Evolutionary conservation across 2,113 vertebrate species (phyloP), one percentile per base, ranked within the genome.

Genomic region (Gobiocypris rarus): DNA sequence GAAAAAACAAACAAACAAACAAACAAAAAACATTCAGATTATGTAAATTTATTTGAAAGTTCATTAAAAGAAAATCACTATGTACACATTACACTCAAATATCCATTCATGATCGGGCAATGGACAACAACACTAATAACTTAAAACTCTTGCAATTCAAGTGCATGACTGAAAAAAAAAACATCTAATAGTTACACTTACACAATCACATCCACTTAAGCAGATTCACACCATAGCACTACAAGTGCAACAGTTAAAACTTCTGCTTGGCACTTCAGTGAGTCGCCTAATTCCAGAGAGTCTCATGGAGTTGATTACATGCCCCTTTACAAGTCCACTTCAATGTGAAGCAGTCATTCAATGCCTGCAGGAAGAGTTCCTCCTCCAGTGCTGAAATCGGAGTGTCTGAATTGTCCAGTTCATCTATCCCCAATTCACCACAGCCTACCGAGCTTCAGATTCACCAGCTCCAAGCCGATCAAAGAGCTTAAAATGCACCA

Each of bases 311-410:
- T 93, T 91, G 86, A 88, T 84, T 86, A 86, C 81, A 85, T 88
- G 87, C 86, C 88, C 86, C 89, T 86, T 90, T 88, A 84, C 86
- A 87, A 74, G 89, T 93, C 93, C 93, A 94, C 94, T 95, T 95
- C 94, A 95, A 95, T 94, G 92, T 95, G 94, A 94, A 95, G 93
- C 89, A 94, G 92, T 92, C 91, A 92, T 92, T 89, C 88, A 84
- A 78, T 86, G 91, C 83, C 83, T 86, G 84, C 82, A 86, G 89
- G 85, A 82, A 84, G 86, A 86, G 50, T 86, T 86, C 87, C 65
- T 77, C 83, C 89, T 91, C 87, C 88, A 86, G 83, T 87, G 90
- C 88, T 52, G 78, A 88, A 69, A 11, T 76, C 89, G 77, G 87
- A 91, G 86, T 71, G 84, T 92, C 89, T 92, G 91, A 92, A 92